A percentile compares a stretch with the other conserved stretches of the same genome.
Conservation (phyloP, 2,113 vertebrate genomes). For the Anguilla rostrata region DNA sequence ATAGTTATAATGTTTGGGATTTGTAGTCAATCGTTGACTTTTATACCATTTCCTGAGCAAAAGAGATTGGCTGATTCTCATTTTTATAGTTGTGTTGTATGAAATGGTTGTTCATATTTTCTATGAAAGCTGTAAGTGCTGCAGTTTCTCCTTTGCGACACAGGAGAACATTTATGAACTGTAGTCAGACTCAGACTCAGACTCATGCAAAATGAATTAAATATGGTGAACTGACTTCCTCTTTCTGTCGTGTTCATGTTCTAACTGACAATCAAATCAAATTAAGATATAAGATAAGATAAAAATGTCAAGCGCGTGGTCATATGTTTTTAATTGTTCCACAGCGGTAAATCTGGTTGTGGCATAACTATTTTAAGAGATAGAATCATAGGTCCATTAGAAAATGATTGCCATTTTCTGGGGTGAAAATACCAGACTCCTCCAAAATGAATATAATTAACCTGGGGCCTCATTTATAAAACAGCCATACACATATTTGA, state of each 20-base stretch:
- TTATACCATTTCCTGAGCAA: not conserved
- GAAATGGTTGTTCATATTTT: not conserved
- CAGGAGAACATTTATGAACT: not conserved
- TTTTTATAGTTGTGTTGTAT: not conserved
- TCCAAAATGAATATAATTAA: not conserved
- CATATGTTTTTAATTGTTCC: not conserved
- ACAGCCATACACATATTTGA: no score
- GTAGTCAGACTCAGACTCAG: not conserved
- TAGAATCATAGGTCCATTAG: not conserved
- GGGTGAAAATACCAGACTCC: not conserved
- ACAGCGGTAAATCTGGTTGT: not conserved
- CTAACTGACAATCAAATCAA: not conserved
- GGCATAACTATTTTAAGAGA: not conserved
- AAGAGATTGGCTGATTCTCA: not conserved
- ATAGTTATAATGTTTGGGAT: conserved; percentile 2
- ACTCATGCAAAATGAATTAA: not conserved
- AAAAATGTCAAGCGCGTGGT: not conserved
- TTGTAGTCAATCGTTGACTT: not conserved
- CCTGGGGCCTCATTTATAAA: no score
- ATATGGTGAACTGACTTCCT: not conserved
- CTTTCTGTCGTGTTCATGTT: not conserved
- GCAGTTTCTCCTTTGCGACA: not conserved
- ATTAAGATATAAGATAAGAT: not conserved
- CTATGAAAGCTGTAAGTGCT: not conserved
- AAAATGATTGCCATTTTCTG: not conserved